These are phyloP conservation scores for Atherinomorus stipes DNA, from an alignment of 2,113 vertebrate genomes.

Conservation along the genomic window DNA sequence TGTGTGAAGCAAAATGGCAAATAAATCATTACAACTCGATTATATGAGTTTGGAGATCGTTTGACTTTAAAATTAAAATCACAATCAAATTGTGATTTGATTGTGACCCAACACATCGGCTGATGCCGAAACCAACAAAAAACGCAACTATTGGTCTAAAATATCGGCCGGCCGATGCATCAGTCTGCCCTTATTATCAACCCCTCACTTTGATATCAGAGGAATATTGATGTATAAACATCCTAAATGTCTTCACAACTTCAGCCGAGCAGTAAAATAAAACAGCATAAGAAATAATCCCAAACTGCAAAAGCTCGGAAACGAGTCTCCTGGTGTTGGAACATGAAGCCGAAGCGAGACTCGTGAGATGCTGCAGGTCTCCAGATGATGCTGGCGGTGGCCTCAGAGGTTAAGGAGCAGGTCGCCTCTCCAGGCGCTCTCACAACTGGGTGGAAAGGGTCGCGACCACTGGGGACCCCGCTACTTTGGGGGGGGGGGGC, in stretches of 20 bases:
- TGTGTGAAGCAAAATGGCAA: too few relatives aligned
- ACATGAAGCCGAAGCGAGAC: conserved; percentile 18
- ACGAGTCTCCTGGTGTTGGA: neutral
- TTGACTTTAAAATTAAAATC: too few relatives aligned
- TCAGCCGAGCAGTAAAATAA: too few relatives aligned
- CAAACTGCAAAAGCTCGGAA: neutral
- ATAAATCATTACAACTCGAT: too few relatives aligned
- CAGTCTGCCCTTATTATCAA: neutral
- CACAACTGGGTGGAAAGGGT: conserved; percentile 78
- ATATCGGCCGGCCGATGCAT: too few relatives aligned
- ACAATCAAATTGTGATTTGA: too few relatives aligned
- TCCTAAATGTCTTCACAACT: too few relatives aligned
- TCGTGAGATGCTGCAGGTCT: neutral
- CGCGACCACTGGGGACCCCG: conserved; percentile 80
- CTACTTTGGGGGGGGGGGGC: conserved; percentile 75
- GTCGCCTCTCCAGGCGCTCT: conserved; percentile 84
- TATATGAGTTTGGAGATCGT: too few relatives aligned
- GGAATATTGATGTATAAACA: neutral
- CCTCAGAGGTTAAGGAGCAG: conserved; percentile 80
- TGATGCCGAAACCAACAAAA: too few relatives aligned
- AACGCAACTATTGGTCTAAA: too few relatives aligned
- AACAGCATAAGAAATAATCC: neutral
- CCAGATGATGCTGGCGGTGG: conserved; percentile 3
- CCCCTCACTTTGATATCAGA: neutral
- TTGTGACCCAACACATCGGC: too few relatives aligned